These are phyloP conservation scores for Stenchaetothrips biformis DNA, from an alignment of 2,888 invertebrate species.

Conservation along the genomic window DNA sequence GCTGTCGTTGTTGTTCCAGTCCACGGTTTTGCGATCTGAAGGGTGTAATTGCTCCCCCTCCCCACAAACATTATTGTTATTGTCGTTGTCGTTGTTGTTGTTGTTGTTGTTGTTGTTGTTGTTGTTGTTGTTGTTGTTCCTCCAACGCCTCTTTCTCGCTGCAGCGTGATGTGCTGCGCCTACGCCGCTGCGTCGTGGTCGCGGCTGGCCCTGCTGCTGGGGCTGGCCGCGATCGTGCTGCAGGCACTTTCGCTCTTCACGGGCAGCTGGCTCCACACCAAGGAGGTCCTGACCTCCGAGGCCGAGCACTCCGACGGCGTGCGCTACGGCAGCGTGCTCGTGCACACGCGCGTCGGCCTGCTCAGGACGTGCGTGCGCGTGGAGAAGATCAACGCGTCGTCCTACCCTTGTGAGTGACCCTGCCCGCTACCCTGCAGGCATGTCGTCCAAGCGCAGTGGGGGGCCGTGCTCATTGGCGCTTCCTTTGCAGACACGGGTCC, in stretches of 20 bases:
- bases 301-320: not conserved
- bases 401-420: not conserved
- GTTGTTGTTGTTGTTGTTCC: no score
- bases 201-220: slow-evolving; percentile 19
- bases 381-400: slow-evolving; percentile 9
- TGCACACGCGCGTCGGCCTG: slow-evolving; percentile 21
- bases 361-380: slow-evolving; percentile 4
- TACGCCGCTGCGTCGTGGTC: slow-evolving; percentile 9
- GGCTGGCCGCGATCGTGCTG: slow-evolving; percentile 15
- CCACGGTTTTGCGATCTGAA: no score
- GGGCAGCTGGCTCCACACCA: slow-evolving; percentile 16
- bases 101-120: no score
- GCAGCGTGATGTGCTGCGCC: slow-evolving; percentile 16
- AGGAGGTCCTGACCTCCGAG: not conserved
- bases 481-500: not conserved
- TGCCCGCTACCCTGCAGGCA: not conserved
- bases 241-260: slow-evolving; percentile 10
- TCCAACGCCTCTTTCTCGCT: not conserved
- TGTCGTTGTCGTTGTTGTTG: no score
- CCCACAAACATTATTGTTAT: no score
- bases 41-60: no score
- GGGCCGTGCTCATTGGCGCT: no score
- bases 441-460: no score
- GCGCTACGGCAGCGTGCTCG: slow-evolving; percentile 7
- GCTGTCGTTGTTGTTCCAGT: no score